Base-by-base conservation (phyloP, 2,888 invertebrate species). In the Caenorhabditis imperialis region DNA sequence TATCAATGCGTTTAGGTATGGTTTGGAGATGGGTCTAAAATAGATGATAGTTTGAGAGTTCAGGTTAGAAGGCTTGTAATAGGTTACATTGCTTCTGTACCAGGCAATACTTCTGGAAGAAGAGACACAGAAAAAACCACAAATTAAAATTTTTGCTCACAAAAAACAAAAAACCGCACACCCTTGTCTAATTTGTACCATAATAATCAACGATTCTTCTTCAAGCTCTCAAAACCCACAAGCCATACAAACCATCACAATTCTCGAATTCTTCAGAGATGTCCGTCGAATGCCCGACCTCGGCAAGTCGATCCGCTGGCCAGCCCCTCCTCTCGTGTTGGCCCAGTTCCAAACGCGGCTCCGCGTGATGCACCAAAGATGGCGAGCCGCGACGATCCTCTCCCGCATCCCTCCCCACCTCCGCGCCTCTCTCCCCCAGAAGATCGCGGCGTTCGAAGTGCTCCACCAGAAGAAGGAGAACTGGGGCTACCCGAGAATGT, bases 241-340 rank as follows among this genome's bases (percentile, higher is more conserved):
- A n/a, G n/a, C n/a, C n/a, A n/a, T n/a, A n/a, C n/a, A n/a, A n/a
- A n/a, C n/a, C n/a, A n/a, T n/a, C n/a, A n/a, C n/a, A n/a, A n/a
- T n/a, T n/a, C n/a, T n/a, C n/a, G n/a, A 30, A 30, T 7, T 14
- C 60, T 80, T 40, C 71, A 79, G 81, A 61, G 76, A 79, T 40
- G 93, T 92, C 4, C 92, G 92, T 81, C 90, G 90, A 25, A 89
- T 91, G 90, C 90, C 90, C n/a, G 93, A 94, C 88, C 93, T 92
- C 86, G 94, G 94, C 4, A 93, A 93, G 88, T 91, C 90, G 78
- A 90, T 94, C 50, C 90, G 90, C 37, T 97, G 97, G 97, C 96
- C 96, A 0, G 88, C 90, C 0, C 92, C 93, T 8, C 93, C 94
- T 6, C 91, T 92, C 22, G 91, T 93, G 0, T 91, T 93, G 0